A percentile compares a stretch with the other conserved stretches of the same genome.
phyloP scores from a whole-genome alignment of 2,797 vertebrate genomes.

The Lacerta bilineata region DNA sequence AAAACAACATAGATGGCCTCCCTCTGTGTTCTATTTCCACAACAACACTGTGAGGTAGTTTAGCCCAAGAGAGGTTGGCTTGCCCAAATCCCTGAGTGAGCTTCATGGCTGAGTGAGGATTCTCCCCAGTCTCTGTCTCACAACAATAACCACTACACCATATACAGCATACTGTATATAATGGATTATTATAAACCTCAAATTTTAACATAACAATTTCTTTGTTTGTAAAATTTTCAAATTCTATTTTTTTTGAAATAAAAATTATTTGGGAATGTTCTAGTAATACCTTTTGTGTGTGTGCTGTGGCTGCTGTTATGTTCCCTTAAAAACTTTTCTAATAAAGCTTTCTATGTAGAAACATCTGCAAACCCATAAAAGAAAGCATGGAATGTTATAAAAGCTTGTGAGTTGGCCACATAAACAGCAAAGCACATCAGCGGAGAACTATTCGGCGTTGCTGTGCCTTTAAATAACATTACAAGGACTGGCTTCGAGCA shows the following conservation, averaged over 20 bases:
- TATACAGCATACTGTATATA: background rate
- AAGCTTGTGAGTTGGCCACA: background rate
- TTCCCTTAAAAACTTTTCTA: background rate
- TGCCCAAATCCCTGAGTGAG: too few species aligned
- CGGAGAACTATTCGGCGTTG: background rate
- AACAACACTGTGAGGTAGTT: background rate
- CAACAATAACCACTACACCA: too few species aligned
- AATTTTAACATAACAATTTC: background rate
- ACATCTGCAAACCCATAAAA: slow-evolving; percentile 12
- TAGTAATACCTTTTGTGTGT: background rate
- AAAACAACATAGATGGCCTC: background rate
- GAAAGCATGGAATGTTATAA: slow-evolving; percentile 24
- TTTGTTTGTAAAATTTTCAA: background rate
- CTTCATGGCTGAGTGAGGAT: too few species aligned
- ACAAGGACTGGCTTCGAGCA: background rate
- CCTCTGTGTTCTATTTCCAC: background rate
- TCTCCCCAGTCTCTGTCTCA: too few species aligned
- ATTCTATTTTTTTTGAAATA: background rate
- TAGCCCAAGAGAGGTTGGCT: too few species aligned
- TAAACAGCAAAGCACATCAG: slow-evolving; percentile 3
- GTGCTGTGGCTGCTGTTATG: background rate
- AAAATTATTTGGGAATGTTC: background rate
- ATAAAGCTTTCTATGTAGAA: slow-evolving; percentile 4
- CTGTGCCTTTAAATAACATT: background rate
- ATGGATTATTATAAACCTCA: background rate